A percentile compares a stretch with the other conserved stretches of the same genome.
These are phyloP conservation scores for Nemapogon koenigi DNA, from an alignment of 2,888 invertebrate genomes.

Conservation along the genomic window DNA sequence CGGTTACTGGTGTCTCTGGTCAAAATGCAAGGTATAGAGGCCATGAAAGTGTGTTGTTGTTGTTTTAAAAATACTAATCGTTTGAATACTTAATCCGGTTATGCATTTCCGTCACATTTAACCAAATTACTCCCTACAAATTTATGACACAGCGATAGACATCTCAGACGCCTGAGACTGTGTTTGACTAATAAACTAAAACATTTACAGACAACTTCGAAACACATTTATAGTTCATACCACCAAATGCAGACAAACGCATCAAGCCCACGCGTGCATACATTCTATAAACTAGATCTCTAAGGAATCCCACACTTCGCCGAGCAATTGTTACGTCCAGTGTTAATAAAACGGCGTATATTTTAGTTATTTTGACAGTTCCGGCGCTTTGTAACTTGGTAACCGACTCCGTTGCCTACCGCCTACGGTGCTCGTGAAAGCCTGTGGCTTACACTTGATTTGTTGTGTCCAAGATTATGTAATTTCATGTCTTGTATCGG, in stretches of 20 bases:
- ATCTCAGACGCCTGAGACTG: too few species aligned
- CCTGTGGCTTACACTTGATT: conserved; percentile 56
- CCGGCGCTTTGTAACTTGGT: conserved; percentile 39
- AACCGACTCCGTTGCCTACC: conserved; percentile 19
- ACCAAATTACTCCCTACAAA: too few species aligned
- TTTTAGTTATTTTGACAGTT: conserved; percentile 63
- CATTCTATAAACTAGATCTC: conserved; percentile 47
- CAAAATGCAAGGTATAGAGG: too few species aligned
- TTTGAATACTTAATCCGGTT: too few species aligned
- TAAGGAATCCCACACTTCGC: conserved; percentile 57
- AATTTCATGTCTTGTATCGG: too few species aligned
- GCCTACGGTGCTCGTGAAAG: conserved; percentile 57
- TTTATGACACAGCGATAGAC: too few species aligned
- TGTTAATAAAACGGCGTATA: conserved; percentile 60
- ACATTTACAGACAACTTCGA: too few species aligned
- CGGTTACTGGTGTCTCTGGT: too few species aligned
- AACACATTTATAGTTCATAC: conserved; percentile 24
- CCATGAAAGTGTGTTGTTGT: too few species aligned
- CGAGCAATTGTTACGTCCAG: conserved; percentile 52
- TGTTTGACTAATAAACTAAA: too few species aligned
- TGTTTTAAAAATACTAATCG: too few species aligned
- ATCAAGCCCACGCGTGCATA: conserved; percentile 36
- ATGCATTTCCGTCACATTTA: too few species aligned
- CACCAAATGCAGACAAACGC: conserved; percentile 31
- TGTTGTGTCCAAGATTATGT: conserved; percentile 58